Conservation (phyloP, 2,888 invertebrate species). For the Spodoptera littoralis region DNA sequence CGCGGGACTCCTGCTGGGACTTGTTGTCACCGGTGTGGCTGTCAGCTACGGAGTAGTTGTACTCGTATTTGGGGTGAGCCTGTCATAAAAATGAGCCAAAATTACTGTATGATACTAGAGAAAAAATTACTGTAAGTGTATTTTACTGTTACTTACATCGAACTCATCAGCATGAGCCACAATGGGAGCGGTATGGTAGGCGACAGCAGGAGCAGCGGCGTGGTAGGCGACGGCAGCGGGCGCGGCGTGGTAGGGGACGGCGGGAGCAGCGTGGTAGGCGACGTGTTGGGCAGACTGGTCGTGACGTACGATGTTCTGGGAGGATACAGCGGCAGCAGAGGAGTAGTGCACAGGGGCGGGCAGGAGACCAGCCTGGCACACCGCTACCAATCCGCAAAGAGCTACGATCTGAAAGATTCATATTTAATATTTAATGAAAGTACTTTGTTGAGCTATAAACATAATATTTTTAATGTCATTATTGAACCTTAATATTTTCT, state of each 20-base stretch:
- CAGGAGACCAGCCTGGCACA: conserved; percentile 69
- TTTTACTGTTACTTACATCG: conserved; percentile 25
- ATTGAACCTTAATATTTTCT: not conserved
- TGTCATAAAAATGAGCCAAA: conserved; percentile 40
- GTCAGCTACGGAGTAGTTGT: conserved; percentile 86
- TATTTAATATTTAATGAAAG: not conserved
- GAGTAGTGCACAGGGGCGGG: conserved; percentile 71
- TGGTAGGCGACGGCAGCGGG: conserved; percentile 39
- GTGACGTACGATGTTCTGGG: conserved; percentile 62
- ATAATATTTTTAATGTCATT: not conserved
- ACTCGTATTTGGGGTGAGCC: conserved; percentile 80
- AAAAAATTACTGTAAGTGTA: no score
- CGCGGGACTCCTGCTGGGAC: conserved; percentile 82
- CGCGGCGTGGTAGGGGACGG: conserved; percentile 47
- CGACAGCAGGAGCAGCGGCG: conserved; percentile 42
- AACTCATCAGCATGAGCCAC: conserved; percentile 55
- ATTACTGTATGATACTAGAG: not conserved
- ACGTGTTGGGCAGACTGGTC: conserved; percentile 62
- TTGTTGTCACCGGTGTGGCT: conserved; percentile 86
- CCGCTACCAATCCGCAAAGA: conserved; percentile 66
- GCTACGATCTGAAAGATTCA: conserved; percentile 50
- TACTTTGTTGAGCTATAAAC: not conserved
- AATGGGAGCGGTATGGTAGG: conserved; percentile 47
- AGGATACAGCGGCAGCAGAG: conserved; percentile 69
- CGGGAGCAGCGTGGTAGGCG: conserved; percentile 46